Percentiles rank a stretch among this genome's conserved stretches.
Conservation (phyloP, 2,797 vertebrate species). For the Hydrocynus forskahlii region DNA sequence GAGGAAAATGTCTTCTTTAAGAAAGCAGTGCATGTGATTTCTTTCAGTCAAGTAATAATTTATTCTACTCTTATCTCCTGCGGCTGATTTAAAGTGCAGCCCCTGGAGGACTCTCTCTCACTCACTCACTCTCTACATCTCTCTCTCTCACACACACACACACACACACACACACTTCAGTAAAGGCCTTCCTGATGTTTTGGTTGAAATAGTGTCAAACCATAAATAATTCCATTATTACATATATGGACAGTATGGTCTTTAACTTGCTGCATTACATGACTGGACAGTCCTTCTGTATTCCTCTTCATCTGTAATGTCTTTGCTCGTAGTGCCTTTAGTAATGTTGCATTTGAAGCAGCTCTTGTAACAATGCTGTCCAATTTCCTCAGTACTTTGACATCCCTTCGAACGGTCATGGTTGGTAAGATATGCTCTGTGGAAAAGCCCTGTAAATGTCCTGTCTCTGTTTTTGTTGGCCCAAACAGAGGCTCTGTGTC, state of each 20-base stretch:
- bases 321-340: neutral
- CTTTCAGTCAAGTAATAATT: neutral
- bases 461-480: neutral
- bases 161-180: neutral
- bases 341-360: neutral
- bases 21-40: neutral
- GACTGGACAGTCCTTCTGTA: neutral
- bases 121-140: neutral
- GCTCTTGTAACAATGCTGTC: neutral
- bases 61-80: constrained; percentile 5
- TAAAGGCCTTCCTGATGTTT: neutral
- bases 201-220: neutral
- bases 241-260: neutral
- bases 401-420: neutral
- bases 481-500: too few species aligned
- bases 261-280: neutral
- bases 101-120: neutral
- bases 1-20: neutral
- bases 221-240: constrained; percentile 2
- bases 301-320: neutral
- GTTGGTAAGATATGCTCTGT: neutral
- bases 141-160: neutral
- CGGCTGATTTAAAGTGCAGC: neutral
- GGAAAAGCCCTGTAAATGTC: neutral
- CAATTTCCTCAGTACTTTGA: neutral